phyloP scores from a whole-genome alignment of 2,797 vertebrate species.

The Sardinella longiceps region DNA sequence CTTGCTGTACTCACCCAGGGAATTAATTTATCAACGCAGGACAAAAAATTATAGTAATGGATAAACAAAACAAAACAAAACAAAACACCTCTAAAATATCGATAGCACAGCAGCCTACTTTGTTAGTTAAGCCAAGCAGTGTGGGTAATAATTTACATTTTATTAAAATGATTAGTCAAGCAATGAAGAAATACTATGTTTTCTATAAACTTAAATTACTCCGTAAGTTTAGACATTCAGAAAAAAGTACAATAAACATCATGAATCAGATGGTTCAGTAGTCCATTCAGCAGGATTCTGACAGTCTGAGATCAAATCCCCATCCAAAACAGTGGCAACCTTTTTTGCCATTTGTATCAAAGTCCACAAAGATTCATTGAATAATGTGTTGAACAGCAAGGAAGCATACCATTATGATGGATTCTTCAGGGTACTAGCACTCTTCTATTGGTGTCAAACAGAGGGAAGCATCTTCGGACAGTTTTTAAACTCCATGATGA shows the following conservation, averaged over 20 bases:
- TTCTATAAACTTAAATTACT: slow-evolving; percentile 75
- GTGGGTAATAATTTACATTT: slow-evolving; percentile 69
- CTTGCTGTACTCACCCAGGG: no score
- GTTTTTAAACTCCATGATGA: not conserved
- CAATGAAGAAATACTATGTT: slow-evolving; percentile 66
- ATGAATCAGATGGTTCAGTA: slow-evolving; percentile 59
- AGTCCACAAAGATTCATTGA: slow-evolving; percentile 30
- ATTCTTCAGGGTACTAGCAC: slow-evolving; percentile 40
- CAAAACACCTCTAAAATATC: no score
- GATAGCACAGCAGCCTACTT: not conserved
- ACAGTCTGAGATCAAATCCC: slow-evolving; percentile 11
- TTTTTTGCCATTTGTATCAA: not conserved
- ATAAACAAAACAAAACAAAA: no score
- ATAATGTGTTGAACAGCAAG: not conserved
- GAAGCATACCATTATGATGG: slow-evolving; percentile 18
- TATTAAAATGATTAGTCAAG: slow-evolving; percentile 78
- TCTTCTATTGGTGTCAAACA: slow-evolving; percentile 6
- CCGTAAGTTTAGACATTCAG: slow-evolving; percentile 73
- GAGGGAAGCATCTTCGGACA: slow-evolving; percentile 5
- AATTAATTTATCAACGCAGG: no score
- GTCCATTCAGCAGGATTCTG: slow-evolving; percentile 51
- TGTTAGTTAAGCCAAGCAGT: not conserved
- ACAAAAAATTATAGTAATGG: no score
- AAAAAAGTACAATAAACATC: slow-evolving; percentile 71
- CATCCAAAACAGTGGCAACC: not conserved